Evolutionary conservation across 2,113 vertebrate species (phyloP), one percentile per base, ranked within the genome.

Genomic region (Perca schrenkii): DNA sequence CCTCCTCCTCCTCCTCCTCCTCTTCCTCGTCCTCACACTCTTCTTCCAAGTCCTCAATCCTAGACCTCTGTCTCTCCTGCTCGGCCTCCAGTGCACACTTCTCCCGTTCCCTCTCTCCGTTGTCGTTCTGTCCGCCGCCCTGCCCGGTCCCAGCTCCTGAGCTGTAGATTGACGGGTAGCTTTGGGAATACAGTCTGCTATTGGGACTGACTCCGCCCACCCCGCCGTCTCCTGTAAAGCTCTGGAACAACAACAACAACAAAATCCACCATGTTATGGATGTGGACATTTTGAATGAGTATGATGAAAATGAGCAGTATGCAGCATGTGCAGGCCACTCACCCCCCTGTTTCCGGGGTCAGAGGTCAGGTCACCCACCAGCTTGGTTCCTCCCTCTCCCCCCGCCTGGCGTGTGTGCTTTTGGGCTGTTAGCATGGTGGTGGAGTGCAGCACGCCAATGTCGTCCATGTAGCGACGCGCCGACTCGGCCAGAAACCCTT

Each of bases 391-490:
- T 10, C 82, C 88, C 28, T 82, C 90, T n/a, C 64, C 90, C 1
- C 84, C 73, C 0, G 70, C 50, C n/a, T 92, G 84, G 67, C 93
- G 92, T 0, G 90, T 89, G 11, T 94, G 93, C 63, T 94, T 93
- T 0, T 96, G 96, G 22, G 95, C 91, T 0, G 83, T 96, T 0
- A 96, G 93, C 22, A 96, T 86, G 0, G 96, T 96, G 0, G 96
- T 96, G 77, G 96, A 95, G 91, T 98, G 97, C 31, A 97, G 95
- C 84, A 96, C 95, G 1, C 96, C 95, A 4, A 98, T 98, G 91
- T 98, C 97, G 0, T 98, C 97, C 79, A 98, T 83, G 91, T 97
- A 98, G 80, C 95, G 94, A 12, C 95, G 95, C 0, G 96, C 93
- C 0, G 97, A 96, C 60, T 98, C 97, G 0, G 96, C 96, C 84